Evolutionary conservation across 2,797 vertebrate species (phyloP), one percentile per base, ranked within the genome.

Genomic region (Perodicticus potto): DNA sequence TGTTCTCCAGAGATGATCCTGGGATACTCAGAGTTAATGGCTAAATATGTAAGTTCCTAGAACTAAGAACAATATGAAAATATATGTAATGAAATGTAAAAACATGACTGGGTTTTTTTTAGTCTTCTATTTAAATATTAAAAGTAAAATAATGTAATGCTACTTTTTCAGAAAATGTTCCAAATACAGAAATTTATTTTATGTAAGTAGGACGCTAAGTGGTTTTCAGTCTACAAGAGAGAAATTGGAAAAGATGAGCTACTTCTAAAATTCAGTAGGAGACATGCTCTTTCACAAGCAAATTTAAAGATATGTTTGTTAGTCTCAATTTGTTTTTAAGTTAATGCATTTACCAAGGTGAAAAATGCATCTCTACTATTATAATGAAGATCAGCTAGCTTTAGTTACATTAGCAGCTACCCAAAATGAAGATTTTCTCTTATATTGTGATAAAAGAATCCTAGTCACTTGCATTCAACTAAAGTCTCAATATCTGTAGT

Each of bases 121-220:
- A 40, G 11, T n/a, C 22, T 93, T 95, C 34, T n/a, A 59, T 61
- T 69, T 22, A 90, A 96, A 95, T 95, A 82, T 97, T 96, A 95
- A 96, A 96, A 96, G 32, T 86, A 91, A 98, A 97, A 92, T 92
- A 73, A 74, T 81, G 85, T 92, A 94, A 91, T 95, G 25, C 17
- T 53, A 74, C 23, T 19, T 96, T 73, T 81, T 97, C 32, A 45
- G 27, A 61, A 93, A 97, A 40, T 25, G 57, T 93, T 95, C 45
- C 55, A 92, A 97, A 96, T 89, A 72, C 17, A 83, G 86, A 86
- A 96, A 97, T 97, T 93, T 22, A 89, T 97, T 97, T 96, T 95
- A 40, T 89, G 5, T 55, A 72, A 96, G 59, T 89, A 96, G 45
- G 80, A 76, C 23, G 32, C 70, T 80, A 89, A 80, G 73, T 93